Conservation (phyloP, 2,113 vertebrate genomes). For the Ptilonorhynchus violaceus region DNA sequence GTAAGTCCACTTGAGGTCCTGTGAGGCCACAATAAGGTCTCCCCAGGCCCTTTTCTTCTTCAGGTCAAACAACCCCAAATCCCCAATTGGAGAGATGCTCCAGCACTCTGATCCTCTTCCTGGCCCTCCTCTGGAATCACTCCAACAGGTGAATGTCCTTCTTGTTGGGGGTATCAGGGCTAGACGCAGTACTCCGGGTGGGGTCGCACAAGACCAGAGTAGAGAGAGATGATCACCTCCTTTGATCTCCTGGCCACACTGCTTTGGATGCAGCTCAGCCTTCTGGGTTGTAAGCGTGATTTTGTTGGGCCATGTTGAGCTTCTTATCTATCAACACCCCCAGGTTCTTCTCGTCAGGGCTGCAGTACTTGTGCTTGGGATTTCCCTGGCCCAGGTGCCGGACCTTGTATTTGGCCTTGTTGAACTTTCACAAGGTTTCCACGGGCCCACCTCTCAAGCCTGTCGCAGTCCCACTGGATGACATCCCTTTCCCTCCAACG, state of each 20-base stretch:
- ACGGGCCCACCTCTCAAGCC: background rate
- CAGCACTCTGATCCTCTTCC: background rate
- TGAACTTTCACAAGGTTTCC: background rate
- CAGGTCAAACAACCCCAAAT: background rate
- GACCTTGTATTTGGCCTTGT: background rate
- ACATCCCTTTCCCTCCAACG: background rate
- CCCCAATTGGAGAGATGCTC: fast-evolving
- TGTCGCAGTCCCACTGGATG: background rate
- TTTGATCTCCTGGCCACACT: background rate
- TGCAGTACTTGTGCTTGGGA: background rate
- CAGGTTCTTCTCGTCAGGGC: background rate
- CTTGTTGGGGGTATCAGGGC: background rate
- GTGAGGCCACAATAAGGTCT: background rate
- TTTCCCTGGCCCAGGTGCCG: background rate
- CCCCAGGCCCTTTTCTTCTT: background rate
- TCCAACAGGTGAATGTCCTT: background rate
- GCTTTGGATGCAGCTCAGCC: background rate
- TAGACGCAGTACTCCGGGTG: background rate
- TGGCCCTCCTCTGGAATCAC: background rate
- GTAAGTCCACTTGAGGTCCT: background rate
- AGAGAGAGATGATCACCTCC: background rate
- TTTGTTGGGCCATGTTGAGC: background rate
- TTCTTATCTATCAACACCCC: background rate
- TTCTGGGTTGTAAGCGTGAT: background rate
- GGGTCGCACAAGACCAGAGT: background rate